These are phyloP conservation scores for Agrochola macilenta DNA, from an alignment of 2,888 invertebrate genomes.

Conservation along the genomic window DNA sequence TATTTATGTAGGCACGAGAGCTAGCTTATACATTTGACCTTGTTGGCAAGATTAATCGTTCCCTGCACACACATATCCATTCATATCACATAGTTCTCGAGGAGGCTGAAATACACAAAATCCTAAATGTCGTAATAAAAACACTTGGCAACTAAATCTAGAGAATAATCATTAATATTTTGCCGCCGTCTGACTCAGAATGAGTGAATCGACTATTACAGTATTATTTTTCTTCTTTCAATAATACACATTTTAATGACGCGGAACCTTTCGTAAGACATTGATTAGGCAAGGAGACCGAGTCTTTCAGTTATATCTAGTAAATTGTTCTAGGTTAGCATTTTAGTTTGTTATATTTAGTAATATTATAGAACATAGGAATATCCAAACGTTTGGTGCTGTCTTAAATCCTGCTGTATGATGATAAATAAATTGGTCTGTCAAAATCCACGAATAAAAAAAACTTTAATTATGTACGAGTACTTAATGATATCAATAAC, in stretches of 20 bases:
- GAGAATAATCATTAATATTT: slow-evolving; percentile 52
- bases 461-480: no score
- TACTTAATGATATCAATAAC: neutral
- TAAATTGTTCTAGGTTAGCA: slow-evolving; percentile 12
- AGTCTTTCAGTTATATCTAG: slow-evolving; percentile 26
- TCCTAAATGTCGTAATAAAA: slow-evolving; percentile 36
- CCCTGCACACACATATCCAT: slow-evolving; percentile 15
- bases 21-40: slow-evolving; percentile 26
- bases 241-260: slow-evolving; percentile 49
- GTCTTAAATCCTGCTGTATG: neutral
- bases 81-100: slow-evolving; percentile 13
- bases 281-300: slow-evolving; percentile 28
- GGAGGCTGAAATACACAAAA: slow-evolving; percentile 20
- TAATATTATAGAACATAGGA: neutral
- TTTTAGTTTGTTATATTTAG: slow-evolving; percentile 4
- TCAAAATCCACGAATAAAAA: neutral
- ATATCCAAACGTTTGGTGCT: neutral
- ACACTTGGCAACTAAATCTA: slow-evolving; percentile 54
- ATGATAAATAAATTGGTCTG: neutral
- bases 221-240: slow-evolving; percentile 35
- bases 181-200: slow-evolving; percentile 50
- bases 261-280: slow-evolving; percentile 41
- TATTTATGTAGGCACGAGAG: slow-evolving; percentile 4
- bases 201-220: slow-evolving; percentile 39
- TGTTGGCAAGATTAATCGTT: slow-evolving; percentile 30